Base-by-base conservation (phyloP, 2,888 invertebrate genomes). In the Nipponacmea schrenckii region DNA sequence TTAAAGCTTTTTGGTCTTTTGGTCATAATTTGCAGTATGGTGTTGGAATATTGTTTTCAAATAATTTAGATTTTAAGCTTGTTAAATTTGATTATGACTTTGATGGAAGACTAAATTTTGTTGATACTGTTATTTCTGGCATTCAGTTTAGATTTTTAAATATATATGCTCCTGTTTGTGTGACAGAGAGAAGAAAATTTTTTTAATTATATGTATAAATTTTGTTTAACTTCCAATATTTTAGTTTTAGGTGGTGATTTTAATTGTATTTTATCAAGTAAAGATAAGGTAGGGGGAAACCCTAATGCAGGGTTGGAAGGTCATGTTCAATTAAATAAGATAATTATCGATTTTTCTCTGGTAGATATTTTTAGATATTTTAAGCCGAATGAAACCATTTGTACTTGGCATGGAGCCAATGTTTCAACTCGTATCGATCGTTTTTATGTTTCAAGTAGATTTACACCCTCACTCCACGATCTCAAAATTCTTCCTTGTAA, bases 131-230 rank as follows among this genome's bases (percentile, higher is more conserved):
- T 1, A 56, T 56, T 56, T 56, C 56, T 20, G 20, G 5, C 20
- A n/a, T 56, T 10, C n/a, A 56, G 56, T 56, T 56, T 20, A 1
- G 56, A 1, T 56, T 56, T 56, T 17, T 56, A 20, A 56, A 56
- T 56, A 20, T 56, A 17, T 56, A 56, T 56, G 56, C 56, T 8
- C 56, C 56, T 2, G 56, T 56, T 2, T 17, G n/a, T n/a, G 56
- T 56, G 10, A 56, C 56, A 20, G 56, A 56, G 15, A 5, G 56
- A 1, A 56, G 56, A 4, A 17, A 56, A 56, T 56, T 56, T 20
- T n/a, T 56, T 56, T n/a, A 56, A 56, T 56, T 56, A 56, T 12
- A 56, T 56, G 12, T 56, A 56, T 56, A 56, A 56, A 56, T 56
- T 56, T 7, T 56, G 56, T 56, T 0, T 56, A 20, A 56, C 56